phyloP scores from a whole-genome alignment of 2,113 vertebrate species.

The Chlamydotis undulata region DNA sequence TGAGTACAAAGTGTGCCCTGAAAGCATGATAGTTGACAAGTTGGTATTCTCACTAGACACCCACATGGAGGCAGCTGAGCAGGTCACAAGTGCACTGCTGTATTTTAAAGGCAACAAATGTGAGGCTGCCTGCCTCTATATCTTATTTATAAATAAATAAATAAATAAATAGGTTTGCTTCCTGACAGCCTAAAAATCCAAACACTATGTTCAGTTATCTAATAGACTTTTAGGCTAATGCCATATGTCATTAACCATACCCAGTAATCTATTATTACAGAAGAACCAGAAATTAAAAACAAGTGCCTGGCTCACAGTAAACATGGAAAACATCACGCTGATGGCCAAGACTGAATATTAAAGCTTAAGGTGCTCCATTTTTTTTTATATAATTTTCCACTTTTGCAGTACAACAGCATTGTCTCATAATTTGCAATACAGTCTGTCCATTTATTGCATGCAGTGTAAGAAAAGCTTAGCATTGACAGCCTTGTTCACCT shows the following conservation, averaged over 20 bases:
- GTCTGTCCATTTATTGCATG: neutral
- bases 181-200: neutral
- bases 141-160: neutral
- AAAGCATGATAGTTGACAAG: neutral
- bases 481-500: neutral
- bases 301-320: neutral
- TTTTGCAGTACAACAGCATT: neutral
- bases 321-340: neutral
- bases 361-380: neutral
- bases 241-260: neutral
- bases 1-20: neutral
- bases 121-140: neutral
- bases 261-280: neutral
- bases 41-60: neutral
- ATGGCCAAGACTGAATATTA: neutral
- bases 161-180: neutral
- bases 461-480: neutral
- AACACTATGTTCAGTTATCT: neutral
- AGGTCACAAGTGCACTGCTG: neutral
- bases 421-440: neutral
- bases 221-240: neutral
- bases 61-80: neutral
- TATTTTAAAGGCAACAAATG: neutral
- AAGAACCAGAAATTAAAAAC: neutral
- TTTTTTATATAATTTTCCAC: neutral